Base-by-base conservation (phyloP, 2,113 vertebrate genomes). In the Picathartes gymnocephalus region DNA sequence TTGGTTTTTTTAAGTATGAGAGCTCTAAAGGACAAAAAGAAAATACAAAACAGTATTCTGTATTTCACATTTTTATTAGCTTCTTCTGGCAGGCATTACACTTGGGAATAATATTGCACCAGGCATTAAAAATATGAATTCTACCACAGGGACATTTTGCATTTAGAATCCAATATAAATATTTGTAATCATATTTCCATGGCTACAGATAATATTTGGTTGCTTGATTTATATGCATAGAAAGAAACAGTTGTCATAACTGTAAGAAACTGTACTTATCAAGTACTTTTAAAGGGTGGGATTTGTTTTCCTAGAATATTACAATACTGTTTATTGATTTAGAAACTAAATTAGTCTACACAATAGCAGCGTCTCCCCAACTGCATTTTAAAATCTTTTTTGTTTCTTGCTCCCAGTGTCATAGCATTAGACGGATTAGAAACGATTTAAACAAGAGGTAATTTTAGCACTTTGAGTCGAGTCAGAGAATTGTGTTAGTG, bases 181-280 rank as follows among this genome's bases (percentile, higher is more conserved):
- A 98, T 97, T 97, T 98, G 97, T 97, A 98, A 96, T 98, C 87
- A 82, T 96, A 98, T 97, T 97, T 97, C 98, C 97, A 98, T 97
- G 97, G 97, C 97, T 98, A 98, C 96, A 97, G 97, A 96, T 95
- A 96, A 82, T 98, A 98, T 98, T 98, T 98, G 98, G 97, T 98
- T 97, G 96, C 96, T 98, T 98, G 97, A 98, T 97, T 98, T 98
- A 98, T 98, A 98, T 98, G 98, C 98, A 98, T 98, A 98, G 98
- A 97, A 97, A 96, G 93, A 97, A 98, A 98, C 97, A 97, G 97
- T 98, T 97, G 94, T 95, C 92, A 90, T 95, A 97, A 98, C 97
- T 98, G 97, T 97, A 97, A 97, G 96, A 96, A 96, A 95, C 76
- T 93, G 97, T 96, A 97, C 97, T 98, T 97, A 97, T 93, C 97